Evolutionary conservation across 2,113 vertebrate species (phyloP).

Genomic region (Campylorhamphus procurvoides): DNA sequence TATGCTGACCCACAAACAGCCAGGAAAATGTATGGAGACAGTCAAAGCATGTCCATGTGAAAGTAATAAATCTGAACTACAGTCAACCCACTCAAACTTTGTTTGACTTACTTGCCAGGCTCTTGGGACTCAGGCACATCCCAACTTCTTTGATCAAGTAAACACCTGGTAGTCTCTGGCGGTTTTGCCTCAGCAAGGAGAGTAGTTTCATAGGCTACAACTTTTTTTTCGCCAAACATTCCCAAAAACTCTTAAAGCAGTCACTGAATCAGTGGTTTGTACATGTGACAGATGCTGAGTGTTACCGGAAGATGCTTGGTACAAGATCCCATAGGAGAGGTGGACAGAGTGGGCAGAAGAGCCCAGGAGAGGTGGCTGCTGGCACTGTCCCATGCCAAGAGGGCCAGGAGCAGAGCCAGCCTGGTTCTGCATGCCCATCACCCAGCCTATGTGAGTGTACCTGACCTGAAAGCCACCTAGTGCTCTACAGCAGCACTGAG

Average conservation of each 20-base stretch:
- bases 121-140: not conserved
- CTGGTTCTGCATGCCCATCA: not conserved
- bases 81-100: not conserved
- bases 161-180: not conserved
- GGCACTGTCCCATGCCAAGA: rapidly evolving
- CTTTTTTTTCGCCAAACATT: not conserved
- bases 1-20: not conserved
- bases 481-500: rapidly evolving
- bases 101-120: not conserved
- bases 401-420: not conserved
- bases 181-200: not conserved
- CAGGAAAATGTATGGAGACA: not conserved
- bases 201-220: not conserved
- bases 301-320: not conserved
- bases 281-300: not conserved
- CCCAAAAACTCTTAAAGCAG: not conserved
- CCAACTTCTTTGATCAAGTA: not conserved
- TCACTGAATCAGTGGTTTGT: not conserved
- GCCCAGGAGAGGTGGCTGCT: not conserved
- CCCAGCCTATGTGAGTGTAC: rapidly evolving
- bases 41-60: not conserved
- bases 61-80: not conserved
- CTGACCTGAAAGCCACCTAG: not conserved
- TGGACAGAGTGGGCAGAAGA: rapidly evolving
- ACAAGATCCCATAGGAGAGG: not conserved